phyloP scores from a whole-genome alignment of 2,113 vertebrate species.

The Pardalotus punctatus region DNA sequence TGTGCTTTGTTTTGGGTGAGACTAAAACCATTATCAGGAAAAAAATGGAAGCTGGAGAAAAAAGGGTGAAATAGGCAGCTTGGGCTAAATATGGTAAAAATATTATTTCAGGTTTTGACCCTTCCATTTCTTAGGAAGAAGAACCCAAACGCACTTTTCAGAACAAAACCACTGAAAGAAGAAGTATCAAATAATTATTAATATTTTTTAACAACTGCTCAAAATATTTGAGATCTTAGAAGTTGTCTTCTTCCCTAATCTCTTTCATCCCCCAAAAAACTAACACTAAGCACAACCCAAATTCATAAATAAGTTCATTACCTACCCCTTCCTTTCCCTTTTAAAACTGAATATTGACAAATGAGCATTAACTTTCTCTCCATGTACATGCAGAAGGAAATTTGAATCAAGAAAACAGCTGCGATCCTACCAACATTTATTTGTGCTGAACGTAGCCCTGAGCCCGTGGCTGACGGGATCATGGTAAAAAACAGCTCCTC shows the following conservation, averaged over 20 bases:
- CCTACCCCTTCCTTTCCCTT: background rate
- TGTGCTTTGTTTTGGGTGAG: background rate
- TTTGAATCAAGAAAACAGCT: background rate
- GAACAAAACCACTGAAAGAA: background rate
- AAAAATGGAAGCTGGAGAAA: background rate
- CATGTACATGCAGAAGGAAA: background rate
- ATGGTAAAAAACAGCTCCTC: background rate
- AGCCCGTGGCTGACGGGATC: background rate
- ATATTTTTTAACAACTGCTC: background rate
- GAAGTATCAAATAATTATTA: background rate
- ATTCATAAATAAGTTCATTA: background rate
- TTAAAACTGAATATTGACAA: background rate
- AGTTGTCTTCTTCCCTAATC: background rate
- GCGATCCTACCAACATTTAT: background rate
- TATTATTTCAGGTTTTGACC: background rate
- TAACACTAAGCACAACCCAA: conserved; percentile 10
- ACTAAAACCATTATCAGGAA: background rate
- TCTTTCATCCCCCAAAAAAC: background rate
- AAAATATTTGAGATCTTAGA: background rate
- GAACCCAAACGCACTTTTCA: background rate
- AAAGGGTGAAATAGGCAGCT: background rate
- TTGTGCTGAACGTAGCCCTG: background rate
- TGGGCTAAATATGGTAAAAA: background rate
- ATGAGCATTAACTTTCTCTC: background rate
- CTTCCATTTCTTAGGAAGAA: background rate